A percentile compares a stretch with the other conserved stretches of the same genome.
These are phyloP conservation scores for Catocala sponsa DNA, from an alignment of 2,888 invertebrate genomes.

Conservation along the genomic window DNA sequence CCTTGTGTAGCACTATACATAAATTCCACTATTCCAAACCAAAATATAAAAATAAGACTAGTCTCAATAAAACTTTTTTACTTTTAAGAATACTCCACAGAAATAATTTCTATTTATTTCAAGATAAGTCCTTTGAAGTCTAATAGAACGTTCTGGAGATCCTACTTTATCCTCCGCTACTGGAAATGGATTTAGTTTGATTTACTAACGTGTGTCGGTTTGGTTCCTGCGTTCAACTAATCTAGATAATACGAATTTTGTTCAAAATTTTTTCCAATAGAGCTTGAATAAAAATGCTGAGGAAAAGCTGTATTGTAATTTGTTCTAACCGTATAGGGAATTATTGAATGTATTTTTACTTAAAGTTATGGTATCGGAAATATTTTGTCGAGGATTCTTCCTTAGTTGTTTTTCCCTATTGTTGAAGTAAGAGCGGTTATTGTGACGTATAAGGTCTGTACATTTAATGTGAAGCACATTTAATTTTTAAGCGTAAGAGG, in stretches of 20 bases:
- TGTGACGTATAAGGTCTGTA: too few species aligned
- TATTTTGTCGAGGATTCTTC: neutral
- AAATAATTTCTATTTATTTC: constrained; percentile 62
- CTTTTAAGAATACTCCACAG: constrained; percentile 17
- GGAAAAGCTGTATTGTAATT: constrained; percentile 6
- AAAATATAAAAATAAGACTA: too few species aligned
- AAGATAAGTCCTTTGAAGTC: constrained; percentile 62
- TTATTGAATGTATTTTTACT: neutral
- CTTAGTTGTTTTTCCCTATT: neutral
- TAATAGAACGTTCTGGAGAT: constrained; percentile 58
- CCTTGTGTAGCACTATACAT: too few species aligned
- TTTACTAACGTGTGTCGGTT: constrained; percentile 59
- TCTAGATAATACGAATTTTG: constrained; percentile 21
- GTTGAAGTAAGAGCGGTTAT: too few species aligned
- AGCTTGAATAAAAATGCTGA: constrained; percentile 3
- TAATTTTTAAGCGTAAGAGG: too few species aligned
- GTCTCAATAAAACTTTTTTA: neutral
- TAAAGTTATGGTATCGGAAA: neutral
- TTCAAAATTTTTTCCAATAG: constrained; percentile 5
- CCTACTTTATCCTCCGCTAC: constrained; percentile 59
- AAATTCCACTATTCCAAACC: too few species aligned
- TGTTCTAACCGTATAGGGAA: neutral
- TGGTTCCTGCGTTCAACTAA: constrained; percentile 40
- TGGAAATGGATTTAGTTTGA: constrained; percentile 65
- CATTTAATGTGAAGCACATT: too few species aligned